Base-by-base conservation (phyloP, 2,113 vertebrate genomes). In the Misgurnus anguillicaudatus region DNA sequence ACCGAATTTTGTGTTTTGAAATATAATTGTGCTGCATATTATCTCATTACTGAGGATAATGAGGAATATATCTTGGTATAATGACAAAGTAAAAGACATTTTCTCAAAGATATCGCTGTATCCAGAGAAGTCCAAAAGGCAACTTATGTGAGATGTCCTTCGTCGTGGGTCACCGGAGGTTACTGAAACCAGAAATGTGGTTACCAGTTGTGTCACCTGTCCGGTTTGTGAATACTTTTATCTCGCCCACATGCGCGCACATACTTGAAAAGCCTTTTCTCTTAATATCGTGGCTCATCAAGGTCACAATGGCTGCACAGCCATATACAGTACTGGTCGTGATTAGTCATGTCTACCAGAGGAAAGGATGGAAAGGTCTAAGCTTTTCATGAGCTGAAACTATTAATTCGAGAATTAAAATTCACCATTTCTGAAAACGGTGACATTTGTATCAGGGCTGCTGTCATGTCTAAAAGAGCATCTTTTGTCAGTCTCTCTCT, bases 291-390 rank as follows among this genome's bases (percentile, higher is more conserved):
- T 65, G n/a, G 48, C 74, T 55, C 17, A 65, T 47, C 83, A 78
- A 80, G 82, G 82, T 84, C 82, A 69, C 41, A 42, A 36, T 41
- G 74, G 66, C 73, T 74, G 63, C 80, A 21, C 47, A 9, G 45
- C 51, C 19, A 67, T 48, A 66, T 71, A 55, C 60, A 60, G 68
- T 66, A 31, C 68, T 68, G 9, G 45, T 24, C 14, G n/a, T 73
- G 21, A 78, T 78, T 68, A 81, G 55, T 80, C 79, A 62, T 21
- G 62, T 77, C 78, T 80, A 80, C 63, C 61, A 38, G 14, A 73
- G 69, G 41, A 65, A 55, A 72, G 78, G 74, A 79, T 55, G 63
- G 57, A 64, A 74, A 65, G 69, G 19, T 24, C 75, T 78, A 62
- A 68, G 47, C 55, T 78, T 63, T 77, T 67, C 65, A 71, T 17